Evolutionary conservation across 1,140 invertebrate species (phyloP).

Genomic region (Stenopsyche tienmushanensis): DNA sequence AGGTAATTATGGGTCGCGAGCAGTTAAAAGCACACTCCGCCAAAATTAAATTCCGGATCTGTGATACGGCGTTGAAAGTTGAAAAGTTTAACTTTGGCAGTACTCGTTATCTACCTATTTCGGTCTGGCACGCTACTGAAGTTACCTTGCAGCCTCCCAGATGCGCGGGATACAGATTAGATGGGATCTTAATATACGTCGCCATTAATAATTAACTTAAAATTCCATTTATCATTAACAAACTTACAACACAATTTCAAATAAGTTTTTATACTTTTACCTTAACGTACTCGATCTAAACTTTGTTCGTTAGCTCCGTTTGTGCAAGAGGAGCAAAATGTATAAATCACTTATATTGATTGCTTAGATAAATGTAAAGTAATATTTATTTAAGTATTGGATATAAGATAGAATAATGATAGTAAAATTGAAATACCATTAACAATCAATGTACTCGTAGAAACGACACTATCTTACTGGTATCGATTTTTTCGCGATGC

Average conservation of each 20-base stretch:
- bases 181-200: not conserved
- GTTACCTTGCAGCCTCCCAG: conserved; percentile 20
- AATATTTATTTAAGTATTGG: no score
- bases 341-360: no score
- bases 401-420: no score
- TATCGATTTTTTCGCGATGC: no score
- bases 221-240: not conserved
- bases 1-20: conserved; percentile 24
- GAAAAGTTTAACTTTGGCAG: conserved; percentile 18
- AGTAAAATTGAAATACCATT: no score
- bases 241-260: no score
- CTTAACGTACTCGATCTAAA: no score
- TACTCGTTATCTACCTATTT: conserved; percentile 13
- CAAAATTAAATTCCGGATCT: conserved; percentile 36
- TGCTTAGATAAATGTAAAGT: no score
- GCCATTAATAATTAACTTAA: not conserved
- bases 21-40: conserved; percentile 29
- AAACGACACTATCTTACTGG: no score
- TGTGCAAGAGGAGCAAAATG: no score
- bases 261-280: not conserved
- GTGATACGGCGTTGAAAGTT: conserved; percentile 20
- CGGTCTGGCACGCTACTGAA: not conserved
- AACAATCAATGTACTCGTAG: no score
- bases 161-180: conserved; percentile 21
- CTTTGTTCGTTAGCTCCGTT: no score